Conservation (phyloP, 2,797 vertebrate genomes). For the Meriones psammophilus region DNA sequence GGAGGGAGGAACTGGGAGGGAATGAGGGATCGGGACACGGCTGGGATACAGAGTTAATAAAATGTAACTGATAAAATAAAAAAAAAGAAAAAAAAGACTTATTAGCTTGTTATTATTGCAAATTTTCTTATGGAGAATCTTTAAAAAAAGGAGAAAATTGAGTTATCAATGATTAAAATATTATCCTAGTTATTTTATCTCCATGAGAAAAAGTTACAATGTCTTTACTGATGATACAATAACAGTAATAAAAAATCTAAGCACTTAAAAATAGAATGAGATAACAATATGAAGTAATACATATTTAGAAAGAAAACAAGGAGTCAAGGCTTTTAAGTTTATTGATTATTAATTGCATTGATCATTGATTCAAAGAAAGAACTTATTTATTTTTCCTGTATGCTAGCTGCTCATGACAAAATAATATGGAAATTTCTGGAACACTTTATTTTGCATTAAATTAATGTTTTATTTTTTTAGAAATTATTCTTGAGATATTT, state of each 20-base stretch:
- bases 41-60: too few species aligned
- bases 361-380: not conserved
- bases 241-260: not conserved
- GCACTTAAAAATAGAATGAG: not conserved
- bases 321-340: not conserved
- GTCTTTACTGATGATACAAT: not conserved
- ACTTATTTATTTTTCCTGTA: not conserved
- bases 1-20: too few species aligned
- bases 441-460: not conserved
- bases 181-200: not conserved
- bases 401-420: not conserved
- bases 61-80: too few species aligned
- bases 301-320: not conserved
- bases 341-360: not conserved
- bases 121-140: not conserved
- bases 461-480: not conserved
- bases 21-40: too few species aligned
- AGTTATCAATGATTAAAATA: not conserved
- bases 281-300: not conserved
- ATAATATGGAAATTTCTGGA: not conserved
- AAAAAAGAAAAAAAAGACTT: too few species aligned
- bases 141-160: not conserved
- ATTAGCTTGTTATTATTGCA: not conserved
- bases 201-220: not conserved
- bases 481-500: not conserved